Percentiles rank a stretch among this genome's conserved stretches.
Conservation (phyloP, 2,888 invertebrate genomes). For the Chaitophorus viminalis region DNA sequence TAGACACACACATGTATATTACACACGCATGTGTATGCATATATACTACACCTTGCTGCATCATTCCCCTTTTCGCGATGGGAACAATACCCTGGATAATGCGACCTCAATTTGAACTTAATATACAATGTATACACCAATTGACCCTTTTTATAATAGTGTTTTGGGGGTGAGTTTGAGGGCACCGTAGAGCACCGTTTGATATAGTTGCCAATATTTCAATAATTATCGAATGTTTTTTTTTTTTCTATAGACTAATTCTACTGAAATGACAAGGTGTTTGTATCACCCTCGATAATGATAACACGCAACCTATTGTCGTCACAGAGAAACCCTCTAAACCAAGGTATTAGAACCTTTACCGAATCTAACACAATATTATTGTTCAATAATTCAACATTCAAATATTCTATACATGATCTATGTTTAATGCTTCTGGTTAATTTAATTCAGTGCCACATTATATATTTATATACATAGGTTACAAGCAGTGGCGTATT, state of each 20-base stretch:
- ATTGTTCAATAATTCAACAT: neutral
- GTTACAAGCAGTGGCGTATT: no score
- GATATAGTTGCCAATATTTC: constrained; percentile 60
- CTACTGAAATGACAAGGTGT: constrained; percentile 54
- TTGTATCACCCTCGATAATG: constrained; percentile 35
- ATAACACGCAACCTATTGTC: constrained; percentile 51
- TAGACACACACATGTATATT: neutral
- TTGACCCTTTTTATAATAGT: constrained; percentile 59
- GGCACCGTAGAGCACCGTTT: constrained; percentile 39
- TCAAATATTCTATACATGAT: neutral
- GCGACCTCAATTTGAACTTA: constrained; percentile 60
- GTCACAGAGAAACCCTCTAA: neutral
- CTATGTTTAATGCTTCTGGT: neutral
- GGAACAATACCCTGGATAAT: constrained; percentile 47
- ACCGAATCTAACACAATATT: neutral
- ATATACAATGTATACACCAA: constrained; percentile 56
- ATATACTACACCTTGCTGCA: neutral
- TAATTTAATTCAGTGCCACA: neutral
- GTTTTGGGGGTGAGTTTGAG: constrained; percentile 31
- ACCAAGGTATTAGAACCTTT: neutral
- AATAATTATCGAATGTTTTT: constrained; percentile 53
- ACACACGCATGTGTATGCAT: neutral
- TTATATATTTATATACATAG: no score
- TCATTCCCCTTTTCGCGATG: constrained; percentile 33
- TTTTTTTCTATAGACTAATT: constrained; percentile 51